Conservation (phyloP, 2,888 invertebrate species). For the Lapara coniferarum region DNA sequence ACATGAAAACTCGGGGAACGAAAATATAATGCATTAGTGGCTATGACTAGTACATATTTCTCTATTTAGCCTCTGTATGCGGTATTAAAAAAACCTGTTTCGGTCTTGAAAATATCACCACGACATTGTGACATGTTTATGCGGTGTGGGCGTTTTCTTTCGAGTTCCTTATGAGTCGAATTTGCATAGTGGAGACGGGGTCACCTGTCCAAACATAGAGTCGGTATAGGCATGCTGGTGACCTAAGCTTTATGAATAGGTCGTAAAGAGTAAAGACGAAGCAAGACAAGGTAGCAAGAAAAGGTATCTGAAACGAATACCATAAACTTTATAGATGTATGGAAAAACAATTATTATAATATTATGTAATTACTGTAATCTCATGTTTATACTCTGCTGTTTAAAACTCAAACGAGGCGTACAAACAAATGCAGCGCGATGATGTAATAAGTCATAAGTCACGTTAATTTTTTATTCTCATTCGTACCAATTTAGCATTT, state of each 20-base stretch:
- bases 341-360: not conserved
- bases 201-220: slow-evolving; percentile 41
- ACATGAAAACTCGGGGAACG: not conserved
- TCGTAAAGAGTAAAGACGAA: slow-evolving; percentile 31
- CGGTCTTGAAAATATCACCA: not conserved
- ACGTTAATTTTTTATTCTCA: slow-evolving; percentile 38
- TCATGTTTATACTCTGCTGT: not conserved
- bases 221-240: slow-evolving; percentile 33
- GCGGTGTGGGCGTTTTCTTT: slow-evolving; percentile 39
- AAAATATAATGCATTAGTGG: not conserved
- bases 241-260: slow-evolving; percentile 39
- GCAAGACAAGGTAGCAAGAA: slow-evolving; percentile 44
- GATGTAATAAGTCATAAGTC: slow-evolving; percentile 45
- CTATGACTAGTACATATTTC: too few relatives aligned
- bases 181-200: slow-evolving; percentile 42
- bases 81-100: not conserved
- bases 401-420: slow-evolving; percentile 23
- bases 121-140: slow-evolving; percentile 5
- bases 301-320: slow-evolving; percentile 38
- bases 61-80: not conserved
- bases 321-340: slow-evolving; percentile 19
- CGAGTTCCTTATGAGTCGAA: slow-evolving; percentile 37
- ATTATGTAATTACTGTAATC: not conserved
- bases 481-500: slow-evolving; percentile 42
- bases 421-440: slow-evolving; percentile 33